A percentile compares a stretch with the other conserved stretches of the same genome.
Evolutionary conservation across 1,140 invertebrate genomes (phyloP).

Genomic region (Pseudomyrmex sp.): DNA sequence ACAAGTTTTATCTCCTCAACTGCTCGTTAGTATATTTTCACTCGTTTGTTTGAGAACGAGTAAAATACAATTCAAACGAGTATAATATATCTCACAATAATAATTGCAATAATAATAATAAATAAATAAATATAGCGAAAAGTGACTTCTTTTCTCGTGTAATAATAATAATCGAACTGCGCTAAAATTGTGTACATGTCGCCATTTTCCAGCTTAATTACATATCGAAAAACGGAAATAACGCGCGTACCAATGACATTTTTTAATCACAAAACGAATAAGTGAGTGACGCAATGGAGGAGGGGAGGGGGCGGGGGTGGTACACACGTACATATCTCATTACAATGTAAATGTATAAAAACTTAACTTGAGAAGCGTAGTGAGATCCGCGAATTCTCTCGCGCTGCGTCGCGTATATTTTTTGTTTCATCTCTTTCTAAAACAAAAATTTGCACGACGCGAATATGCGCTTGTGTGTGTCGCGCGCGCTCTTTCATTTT

Average conservation of each 20-base stretch:
- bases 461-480: neutral
- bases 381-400: conserved; percentile 17
- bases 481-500: neutral
- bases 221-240: conserved; percentile 38
- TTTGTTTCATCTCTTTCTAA: neutral
- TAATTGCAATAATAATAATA: conserved; percentile 75
- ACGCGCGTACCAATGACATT: conserved; percentile 21
- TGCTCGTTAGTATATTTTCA: conserved; percentile 51
- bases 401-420: conserved; percentile 3
- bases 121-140: conserved; percentile 63
- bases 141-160: conserved; percentile 59
- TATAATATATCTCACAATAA: conserved; percentile 64
- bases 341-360: conserved; percentile 10
- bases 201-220: conserved; percentile 50
- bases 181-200: conserved; percentile 65
- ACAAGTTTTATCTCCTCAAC: conserved; percentile 71
- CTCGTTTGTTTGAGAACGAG: conserved; percentile 69
- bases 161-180: conserved; percentile 66
- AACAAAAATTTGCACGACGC: conserved; percentile 11
- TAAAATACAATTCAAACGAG: conserved; percentile 61
- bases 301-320: too few relatives aligned
- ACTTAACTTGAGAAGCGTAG: conserved; percentile 19
- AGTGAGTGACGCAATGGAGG: conserved; percentile 7
- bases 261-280: conserved; percentile 11
- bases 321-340: neutral